Evolutionary conservation across 2,888 invertebrate species (phyloP), one percentile per base, ranked within the genome.

Genomic region (Gisinianus flammeolus): DNA sequence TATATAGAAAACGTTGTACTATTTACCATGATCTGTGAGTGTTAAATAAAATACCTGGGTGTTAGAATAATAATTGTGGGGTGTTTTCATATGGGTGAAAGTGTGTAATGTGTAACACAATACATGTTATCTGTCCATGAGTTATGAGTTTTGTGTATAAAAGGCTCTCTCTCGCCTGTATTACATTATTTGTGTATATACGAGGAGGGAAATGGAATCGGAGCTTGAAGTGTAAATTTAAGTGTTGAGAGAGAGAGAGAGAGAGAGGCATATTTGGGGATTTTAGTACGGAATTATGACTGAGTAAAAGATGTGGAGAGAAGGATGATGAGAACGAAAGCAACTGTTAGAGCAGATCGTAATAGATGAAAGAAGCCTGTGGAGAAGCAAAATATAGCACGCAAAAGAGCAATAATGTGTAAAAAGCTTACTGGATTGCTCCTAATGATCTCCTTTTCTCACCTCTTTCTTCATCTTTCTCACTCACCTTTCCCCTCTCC

Each of bases 371-470:
- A 69, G 68, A 58, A 31, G 68, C 58, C 28, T 74, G 78, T 30
- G 58, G 68, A 69, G 73, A 74, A 78, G 66, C 64, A 70, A 76
- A 58, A 72, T 56, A 73, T 44, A 33, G 24, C 83, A 83, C 83
- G 83, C 83, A 81, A 83, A 83, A 81, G 77, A 78, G 81, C 80
- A 81, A 83, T 83, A 81, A 81, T 78, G 74, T 77, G 78, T 80
- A 81, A 80, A 79, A 79, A 77, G 33, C 31, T 66, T 24, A n/a
- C n/a, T n/a, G n/a, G n/a, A n/a, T n/a, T n/a, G n/a, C n/a, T n/a
- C n/a, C 78, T 80, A 80, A 80, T 80, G 80, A 80, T 80, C 73
- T n/a, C n/a, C n/a, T 70, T 74, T 70, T 76, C 71, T 12, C 70
- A 76, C 75, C 74, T 73, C 28, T 67, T 62, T 67, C 62, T 26